Conservation (phyloP, 2,888 invertebrate genomes). For the Meghimatium bilineatum region DNA sequence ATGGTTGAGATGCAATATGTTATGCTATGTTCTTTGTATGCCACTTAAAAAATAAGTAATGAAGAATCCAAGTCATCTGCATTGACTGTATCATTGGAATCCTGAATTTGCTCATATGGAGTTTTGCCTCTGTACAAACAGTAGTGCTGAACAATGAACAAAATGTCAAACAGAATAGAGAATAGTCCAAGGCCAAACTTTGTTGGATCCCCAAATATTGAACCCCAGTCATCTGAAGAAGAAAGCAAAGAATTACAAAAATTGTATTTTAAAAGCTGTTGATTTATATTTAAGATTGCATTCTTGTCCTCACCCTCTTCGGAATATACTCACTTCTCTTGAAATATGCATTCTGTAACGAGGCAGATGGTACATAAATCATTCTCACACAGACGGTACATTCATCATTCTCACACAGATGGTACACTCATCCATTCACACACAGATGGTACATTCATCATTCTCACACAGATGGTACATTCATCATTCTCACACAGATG, state of each 20-base stretch:
- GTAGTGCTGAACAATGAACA: conserved; percentile 98
- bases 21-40: background rate
- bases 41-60: conserved; percentile 14
- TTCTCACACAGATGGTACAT: too few species aligned
- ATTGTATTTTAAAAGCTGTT: too few species aligned
- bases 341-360: too few species aligned
- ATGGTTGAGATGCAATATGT: background rate
- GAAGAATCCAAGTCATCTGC: background rate
- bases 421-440: too few species aligned
- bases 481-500: too few species aligned
- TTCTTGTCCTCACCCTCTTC: too few species aligned
- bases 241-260: conserved; percentile 1
- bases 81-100: background rate
- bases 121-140: conserved; percentile 83
- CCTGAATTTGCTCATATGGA: conserved; percentile 44
- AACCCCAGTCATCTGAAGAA: conserved; percentile 93
- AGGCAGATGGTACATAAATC: too few species aligned
- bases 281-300: too few species aligned
- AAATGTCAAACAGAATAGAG: conserved; percentile 94
- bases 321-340: too few species aligned
- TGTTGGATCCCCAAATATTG: conserved; percentile 96
- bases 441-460: too few species aligned
- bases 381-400: too few species aligned
- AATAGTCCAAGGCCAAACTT: conserved; percentile 98
- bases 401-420: too few species aligned